Conservation (phyloP, 1,140 invertebrate genomes). For the Drosophila tani region DNA sequence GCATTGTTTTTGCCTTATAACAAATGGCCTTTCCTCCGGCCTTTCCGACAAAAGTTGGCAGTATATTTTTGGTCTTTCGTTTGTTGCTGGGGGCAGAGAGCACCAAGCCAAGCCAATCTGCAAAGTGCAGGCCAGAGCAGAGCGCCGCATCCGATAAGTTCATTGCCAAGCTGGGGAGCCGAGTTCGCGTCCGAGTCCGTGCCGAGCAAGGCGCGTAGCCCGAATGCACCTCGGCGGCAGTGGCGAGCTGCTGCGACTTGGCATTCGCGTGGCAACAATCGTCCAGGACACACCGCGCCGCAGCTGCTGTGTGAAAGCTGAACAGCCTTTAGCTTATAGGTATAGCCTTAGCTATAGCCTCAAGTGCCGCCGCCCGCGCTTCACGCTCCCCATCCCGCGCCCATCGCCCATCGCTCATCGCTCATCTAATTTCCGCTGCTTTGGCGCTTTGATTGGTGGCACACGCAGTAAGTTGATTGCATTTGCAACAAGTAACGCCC, state of each 20-base stretch:
- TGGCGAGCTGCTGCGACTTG: constrained; percentile 7
- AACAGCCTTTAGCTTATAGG: constrained; percentile 7
- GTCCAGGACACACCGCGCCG: constrained; percentile 43
- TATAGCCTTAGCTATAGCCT: not conserved
- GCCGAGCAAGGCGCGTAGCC: constrained; percentile 1
- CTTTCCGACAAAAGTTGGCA: constrained; percentile 1
- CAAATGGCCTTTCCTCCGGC: not conserved
- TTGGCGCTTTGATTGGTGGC: constrained; percentile 8
- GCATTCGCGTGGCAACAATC: constrained; percentile 74
- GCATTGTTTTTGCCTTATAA: not conserved
- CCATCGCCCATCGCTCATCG: constrained; percentile 3
- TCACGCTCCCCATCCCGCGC: not conserved
- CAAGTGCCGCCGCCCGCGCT: not conserved
- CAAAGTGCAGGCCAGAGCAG: constrained; percentile 24
- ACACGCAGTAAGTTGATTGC: constrained; percentile 31
- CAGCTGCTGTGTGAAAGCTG: constrained; percentile 2
- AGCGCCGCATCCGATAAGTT: constrained; percentile 47
- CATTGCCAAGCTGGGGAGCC: constrained; percentile 43
- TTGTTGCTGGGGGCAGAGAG: constrained; percentile 9
- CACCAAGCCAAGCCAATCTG: constrained; percentile 26
- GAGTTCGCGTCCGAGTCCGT: not conserved
- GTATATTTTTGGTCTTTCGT: not conserved
- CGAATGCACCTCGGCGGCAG: constrained; percentile 16
- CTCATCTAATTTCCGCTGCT: constrained; percentile 17
- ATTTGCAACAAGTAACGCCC: constrained; percentile 46